These are phyloP conservation scores for Amiota mariae DNA, from an alignment of 2,888 invertebrate genomes.

Conservation along the genomic window DNA sequence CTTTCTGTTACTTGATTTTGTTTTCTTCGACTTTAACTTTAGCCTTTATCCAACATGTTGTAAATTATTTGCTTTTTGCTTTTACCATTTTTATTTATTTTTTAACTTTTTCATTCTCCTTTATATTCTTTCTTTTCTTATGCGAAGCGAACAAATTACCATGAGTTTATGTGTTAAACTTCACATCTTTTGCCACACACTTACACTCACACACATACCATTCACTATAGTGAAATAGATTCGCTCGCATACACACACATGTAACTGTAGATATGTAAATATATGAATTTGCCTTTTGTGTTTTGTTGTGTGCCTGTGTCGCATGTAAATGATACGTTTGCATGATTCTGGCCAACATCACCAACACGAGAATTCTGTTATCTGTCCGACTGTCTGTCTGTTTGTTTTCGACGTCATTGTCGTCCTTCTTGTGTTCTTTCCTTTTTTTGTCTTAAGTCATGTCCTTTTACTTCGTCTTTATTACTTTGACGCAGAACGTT, in stretches of 20 bases:
- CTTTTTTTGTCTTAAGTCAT: slow-evolving; percentile 51
- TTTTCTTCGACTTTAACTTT: not conserved
- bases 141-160: slow-evolving; percentile 59
- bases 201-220: not conserved
- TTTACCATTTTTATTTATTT: slow-evolving; percentile 58
- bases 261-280: slow-evolving; percentile 32
- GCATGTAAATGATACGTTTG: slow-evolving; percentile 67
- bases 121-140: slow-evolving; percentile 41
- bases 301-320: slow-evolving; percentile 47
- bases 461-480: slow-evolving; percentile 15
- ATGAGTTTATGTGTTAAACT: slow-evolving; percentile 68
- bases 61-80: slow-evolving; percentile 69
- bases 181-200: slow-evolving; percentile 54
- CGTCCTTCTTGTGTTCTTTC: slow-evolving; percentile 41
- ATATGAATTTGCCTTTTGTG: slow-evolving; percentile 9
- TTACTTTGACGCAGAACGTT: slow-evolving; percentile 50
- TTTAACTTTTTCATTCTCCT: slow-evolving; percentile 51
- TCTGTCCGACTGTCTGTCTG: slow-evolving; percentile 37
- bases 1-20: slow-evolving; percentile 2
- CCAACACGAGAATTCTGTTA: slow-evolving; percentile 21
- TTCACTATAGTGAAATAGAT: not conserved
- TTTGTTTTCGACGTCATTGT: slow-evolving; percentile 40
- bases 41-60: slow-evolving; percentile 50
- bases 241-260: not conserved
- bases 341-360: slow-evolving; percentile 48